Conservation (phyloP, 2,113 vertebrate species). For the Aegithalos caudatus region DNA sequence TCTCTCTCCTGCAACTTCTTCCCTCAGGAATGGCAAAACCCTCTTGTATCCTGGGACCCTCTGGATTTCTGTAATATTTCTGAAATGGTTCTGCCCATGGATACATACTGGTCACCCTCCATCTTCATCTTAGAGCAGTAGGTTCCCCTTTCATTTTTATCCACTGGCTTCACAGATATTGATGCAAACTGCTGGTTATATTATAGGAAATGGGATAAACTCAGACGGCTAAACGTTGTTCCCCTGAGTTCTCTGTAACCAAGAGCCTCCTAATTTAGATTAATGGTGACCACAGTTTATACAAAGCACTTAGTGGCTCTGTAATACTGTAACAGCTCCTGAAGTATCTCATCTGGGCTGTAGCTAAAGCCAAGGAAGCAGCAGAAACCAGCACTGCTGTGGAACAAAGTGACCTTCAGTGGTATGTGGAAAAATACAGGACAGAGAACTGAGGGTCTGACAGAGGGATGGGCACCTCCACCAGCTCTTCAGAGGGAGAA, state of each 20-base stretch:
- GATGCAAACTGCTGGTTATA: background rate
- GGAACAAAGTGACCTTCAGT: background rate
- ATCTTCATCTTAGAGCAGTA: slow-evolving; percentile 54
- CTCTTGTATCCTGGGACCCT: slow-evolving; percentile 42
- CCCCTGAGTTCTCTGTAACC: background rate
- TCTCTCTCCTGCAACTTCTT: background rate
- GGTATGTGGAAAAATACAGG: background rate
- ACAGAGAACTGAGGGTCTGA: background rate
- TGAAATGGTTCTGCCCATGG: slow-evolving; percentile 20
- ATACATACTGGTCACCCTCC: slow-evolving; percentile 7
- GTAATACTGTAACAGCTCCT: background rate
- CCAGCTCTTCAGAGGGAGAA: background rate
- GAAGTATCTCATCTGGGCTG: background rate
- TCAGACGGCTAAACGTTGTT: background rate
- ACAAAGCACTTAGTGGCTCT: background rate
- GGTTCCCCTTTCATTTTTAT: background rate
- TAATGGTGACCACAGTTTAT: background rate
- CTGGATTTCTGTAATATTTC: slow-evolving; percentile 63
- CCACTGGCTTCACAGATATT: background rate
- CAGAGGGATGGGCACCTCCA: background rate
- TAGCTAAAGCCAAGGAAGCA: background rate
- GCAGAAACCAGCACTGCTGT: background rate
- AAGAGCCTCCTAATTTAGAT: background rate
- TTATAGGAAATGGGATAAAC: background rate
- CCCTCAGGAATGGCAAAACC: slow-evolving; percentile 52